phyloP scores from a whole-genome alignment of 2,888 invertebrate genomes.

The Calameuta pallipes region DNA sequence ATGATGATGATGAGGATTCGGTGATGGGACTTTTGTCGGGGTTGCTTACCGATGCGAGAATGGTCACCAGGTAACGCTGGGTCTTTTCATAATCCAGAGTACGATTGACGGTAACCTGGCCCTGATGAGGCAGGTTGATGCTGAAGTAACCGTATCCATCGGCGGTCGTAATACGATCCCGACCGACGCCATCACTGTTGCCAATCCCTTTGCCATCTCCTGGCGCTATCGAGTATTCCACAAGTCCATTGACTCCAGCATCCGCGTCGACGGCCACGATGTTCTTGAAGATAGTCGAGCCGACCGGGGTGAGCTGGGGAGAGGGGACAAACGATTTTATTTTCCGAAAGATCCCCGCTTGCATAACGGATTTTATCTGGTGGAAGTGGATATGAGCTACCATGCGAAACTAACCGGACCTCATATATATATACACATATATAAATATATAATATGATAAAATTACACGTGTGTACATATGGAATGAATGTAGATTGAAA shows the following conservation, averaged over 20 bases:
- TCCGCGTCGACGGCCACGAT: conserved; percentile 85
- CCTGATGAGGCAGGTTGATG: conserved; percentile 89
- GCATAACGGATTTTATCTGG: neutral
- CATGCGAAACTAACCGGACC: neutral
- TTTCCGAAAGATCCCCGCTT: neutral
- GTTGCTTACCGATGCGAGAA: conserved; percentile 85
- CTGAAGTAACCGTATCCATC: conserved; percentile 88
- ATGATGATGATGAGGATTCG: neutral
- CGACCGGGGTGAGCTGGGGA: conserved; percentile 85
- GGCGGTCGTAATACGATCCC: conserved; percentile 72
- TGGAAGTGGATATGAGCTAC: neutral
- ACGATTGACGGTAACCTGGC: conserved; percentile 86
- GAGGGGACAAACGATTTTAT: conserved; percentile 29
- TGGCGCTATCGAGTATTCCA: conserved; percentile 86
- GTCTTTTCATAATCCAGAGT: conserved; percentile 90
- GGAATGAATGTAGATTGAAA: neutral
- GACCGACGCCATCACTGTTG: conserved; percentile 71
- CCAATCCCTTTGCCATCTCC: conserved; percentile 71
- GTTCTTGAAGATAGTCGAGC: conserved; percentile 86
- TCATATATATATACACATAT: neutral
- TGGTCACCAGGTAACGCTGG: conserved; percentile 87
- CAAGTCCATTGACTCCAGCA: conserved; percentile 87
- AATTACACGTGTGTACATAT: neutral
- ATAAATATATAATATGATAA: neutral
- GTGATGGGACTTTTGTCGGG: conserved; percentile 24